These are phyloP conservation scores for Danio tinwini DNA, from an alignment of 2,797 vertebrate genomes.

Conservation along the genomic window DNA sequence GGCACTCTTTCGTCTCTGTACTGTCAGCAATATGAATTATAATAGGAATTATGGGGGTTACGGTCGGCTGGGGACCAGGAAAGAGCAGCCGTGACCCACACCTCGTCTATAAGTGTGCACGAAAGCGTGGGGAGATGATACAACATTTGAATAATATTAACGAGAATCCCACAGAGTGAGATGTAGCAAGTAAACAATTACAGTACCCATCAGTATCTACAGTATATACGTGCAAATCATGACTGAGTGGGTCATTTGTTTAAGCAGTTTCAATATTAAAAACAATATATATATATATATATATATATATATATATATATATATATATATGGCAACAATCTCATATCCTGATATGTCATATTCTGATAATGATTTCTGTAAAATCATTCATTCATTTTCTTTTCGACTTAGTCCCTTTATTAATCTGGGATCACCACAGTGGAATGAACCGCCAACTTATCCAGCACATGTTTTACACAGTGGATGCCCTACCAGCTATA, in stretches of 20 bases:
- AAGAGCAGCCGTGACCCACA: conserved; percentile 19
- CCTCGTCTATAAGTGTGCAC: background rate
- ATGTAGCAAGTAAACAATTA: conserved; percentile 7
- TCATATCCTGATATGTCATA: too few species aligned
- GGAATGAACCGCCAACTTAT: too few species aligned
- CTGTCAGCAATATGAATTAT: background rate
- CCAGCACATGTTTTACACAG: too few species aligned
- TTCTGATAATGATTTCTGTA: too few species aligned
- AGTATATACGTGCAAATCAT: background rate
- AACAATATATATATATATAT: too few species aligned
- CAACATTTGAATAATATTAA: background rate
- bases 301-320: too few species aligned
- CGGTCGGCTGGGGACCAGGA: background rate
- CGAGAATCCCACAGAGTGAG: background rate
- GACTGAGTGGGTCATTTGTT: background rate
- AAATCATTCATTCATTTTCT: too few species aligned
- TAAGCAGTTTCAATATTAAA: too few species aligned
- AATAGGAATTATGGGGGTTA: conserved; percentile 3
- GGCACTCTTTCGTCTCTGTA: background rate
- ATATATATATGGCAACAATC: too few species aligned
- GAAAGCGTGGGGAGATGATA: background rate
- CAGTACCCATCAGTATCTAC: background rate
- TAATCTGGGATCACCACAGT: too few species aligned
- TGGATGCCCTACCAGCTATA: too few species aligned
- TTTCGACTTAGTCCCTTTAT: too few species aligned